Conservation (phyloP, 1,140 invertebrate genomes). For the Homalodisca vitripennis region DNA sequence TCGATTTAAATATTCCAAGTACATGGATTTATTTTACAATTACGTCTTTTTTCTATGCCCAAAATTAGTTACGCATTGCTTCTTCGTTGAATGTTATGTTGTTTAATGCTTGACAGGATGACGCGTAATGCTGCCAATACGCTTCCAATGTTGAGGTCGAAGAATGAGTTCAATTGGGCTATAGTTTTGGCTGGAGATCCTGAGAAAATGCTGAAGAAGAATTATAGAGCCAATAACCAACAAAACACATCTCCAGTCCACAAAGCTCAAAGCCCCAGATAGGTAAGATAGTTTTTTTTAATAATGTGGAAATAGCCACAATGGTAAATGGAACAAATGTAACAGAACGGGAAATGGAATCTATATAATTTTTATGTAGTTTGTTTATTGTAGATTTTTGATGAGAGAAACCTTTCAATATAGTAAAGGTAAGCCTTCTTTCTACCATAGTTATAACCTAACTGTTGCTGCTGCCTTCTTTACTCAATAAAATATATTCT, state of each 20-base stretch:
- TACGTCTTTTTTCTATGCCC: not conserved
- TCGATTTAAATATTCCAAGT: too few species aligned
- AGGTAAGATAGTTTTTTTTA: not conserved
- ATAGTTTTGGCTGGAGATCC: conserved; percentile 42
- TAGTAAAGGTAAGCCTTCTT: too few species aligned
- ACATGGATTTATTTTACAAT: conserved; percentile 15
- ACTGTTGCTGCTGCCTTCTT: too few species aligned
- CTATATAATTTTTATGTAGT: not conserved
- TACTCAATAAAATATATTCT: too few species aligned
- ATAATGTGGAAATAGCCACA: not conserved
- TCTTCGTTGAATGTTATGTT: too few species aligned
- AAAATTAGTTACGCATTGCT: not conserved
- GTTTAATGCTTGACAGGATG: conserved; percentile 9
- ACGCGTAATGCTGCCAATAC: conserved; percentile 29
- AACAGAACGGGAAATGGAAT: not conserved
- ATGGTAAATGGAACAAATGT: not conserved
- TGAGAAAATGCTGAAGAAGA: conserved; percentile 37
- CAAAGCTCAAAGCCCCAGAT: not conserved
- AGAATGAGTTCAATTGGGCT: conserved; percentile 42
- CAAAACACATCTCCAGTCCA: not conserved
- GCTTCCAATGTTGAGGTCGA: conserved; percentile 27
- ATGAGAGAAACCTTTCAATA: not conserved
- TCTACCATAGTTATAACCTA: too few species aligned
- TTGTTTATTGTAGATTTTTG: not conserved
- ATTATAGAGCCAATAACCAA: not conserved